phyloP scores from a whole-genome alignment of 2,888 invertebrate genomes.

The Cerastis rubricosa region DNA sequence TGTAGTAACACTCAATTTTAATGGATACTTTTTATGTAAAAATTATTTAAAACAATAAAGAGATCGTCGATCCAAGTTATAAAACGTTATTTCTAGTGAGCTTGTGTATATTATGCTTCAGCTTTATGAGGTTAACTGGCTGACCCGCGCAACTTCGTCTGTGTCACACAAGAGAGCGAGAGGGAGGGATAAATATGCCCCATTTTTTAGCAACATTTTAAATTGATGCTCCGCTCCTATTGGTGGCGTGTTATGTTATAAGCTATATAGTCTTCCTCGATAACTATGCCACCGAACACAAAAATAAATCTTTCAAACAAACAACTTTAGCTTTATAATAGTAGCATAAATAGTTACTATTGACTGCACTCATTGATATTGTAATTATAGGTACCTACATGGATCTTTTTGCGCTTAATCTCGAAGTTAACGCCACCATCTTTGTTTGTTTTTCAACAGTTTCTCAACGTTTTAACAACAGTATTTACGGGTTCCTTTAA shows the following conservation, averaged over 20 bases:
- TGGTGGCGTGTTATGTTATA: no score
- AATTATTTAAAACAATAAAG: conserved; percentile 21
- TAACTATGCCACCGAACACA: no score
- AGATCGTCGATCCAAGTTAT: not conserved
- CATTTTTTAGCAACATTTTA: no score
- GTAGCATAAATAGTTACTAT: not conserved
- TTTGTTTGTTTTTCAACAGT: not conserved
- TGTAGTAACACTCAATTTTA: conserved; percentile 9
- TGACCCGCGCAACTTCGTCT: no score
- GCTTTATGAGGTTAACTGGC: not conserved
- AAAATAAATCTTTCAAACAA: no score
- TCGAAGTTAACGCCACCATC: not conserved
- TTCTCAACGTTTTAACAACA: not conserved
- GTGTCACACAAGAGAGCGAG: no score
- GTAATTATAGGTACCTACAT: not conserved
- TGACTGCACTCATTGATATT: not conserved
- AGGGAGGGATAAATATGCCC: no score
- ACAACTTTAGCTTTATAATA: no score
- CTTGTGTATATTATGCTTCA: not conserved
- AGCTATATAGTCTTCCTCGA: no score
- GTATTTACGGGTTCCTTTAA: not conserved
- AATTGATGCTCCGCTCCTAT: no score
- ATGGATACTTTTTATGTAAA: conserved; percentile 25
- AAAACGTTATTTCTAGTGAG: conserved; percentile 4
- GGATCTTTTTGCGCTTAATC: not conserved